Conservation (phyloP, 92 coral and sea anemone species). For the Phymanthus crucifer region DNA sequence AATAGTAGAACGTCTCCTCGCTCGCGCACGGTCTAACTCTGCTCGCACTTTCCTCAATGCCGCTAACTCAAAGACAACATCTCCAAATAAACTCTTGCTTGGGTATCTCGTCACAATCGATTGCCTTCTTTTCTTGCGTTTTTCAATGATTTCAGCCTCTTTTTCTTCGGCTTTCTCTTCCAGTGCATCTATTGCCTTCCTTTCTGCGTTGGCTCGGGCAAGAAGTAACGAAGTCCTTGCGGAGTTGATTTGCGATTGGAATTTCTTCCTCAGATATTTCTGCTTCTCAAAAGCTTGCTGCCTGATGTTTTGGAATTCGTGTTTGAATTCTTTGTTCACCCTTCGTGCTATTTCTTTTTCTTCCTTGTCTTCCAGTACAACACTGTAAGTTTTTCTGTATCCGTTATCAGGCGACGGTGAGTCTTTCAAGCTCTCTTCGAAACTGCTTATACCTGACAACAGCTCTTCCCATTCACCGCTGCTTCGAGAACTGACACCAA, state of each 20-base stretch:
- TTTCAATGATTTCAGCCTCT: constrained; percentile 57
- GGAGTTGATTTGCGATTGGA: constrained; percentile 44
- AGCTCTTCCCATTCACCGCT: constrained; percentile 15
- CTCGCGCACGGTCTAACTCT: constrained; percentile 77
- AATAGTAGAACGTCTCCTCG: constrained; percentile 54
- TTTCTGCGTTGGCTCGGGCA: constrained; percentile 70
- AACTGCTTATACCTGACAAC: constrained; percentile 9
- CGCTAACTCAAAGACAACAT: constrained; percentile 56
- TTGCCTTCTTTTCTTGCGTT: constrained; percentile 54
- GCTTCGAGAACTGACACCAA: not conserved
- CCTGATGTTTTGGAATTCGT: constrained; percentile 66
- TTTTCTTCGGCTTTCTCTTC: constrained; percentile 69
- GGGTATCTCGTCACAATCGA: constrained; percentile 4
- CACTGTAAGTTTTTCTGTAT: not conserved
- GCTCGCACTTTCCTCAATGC: constrained; percentile 72
- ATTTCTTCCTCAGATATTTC: constrained; percentile 46
- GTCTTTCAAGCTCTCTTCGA: not conserved
- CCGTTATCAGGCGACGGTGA: not conserved
- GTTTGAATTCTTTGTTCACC: constrained; percentile 67
- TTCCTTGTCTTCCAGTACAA: constrained; percentile 51
- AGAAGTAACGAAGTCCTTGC: constrained; percentile 56
- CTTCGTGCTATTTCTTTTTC: constrained; percentile 62
- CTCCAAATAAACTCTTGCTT: not conserved
- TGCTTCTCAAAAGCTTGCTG: constrained; percentile 61
- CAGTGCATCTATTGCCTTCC: constrained; percentile 53